Evolutionary conservation across 1,140 invertebrate species (phyloP), one percentile per base, ranked within the genome.

Genomic region (Thaumatotibia leucotreta): DNA sequence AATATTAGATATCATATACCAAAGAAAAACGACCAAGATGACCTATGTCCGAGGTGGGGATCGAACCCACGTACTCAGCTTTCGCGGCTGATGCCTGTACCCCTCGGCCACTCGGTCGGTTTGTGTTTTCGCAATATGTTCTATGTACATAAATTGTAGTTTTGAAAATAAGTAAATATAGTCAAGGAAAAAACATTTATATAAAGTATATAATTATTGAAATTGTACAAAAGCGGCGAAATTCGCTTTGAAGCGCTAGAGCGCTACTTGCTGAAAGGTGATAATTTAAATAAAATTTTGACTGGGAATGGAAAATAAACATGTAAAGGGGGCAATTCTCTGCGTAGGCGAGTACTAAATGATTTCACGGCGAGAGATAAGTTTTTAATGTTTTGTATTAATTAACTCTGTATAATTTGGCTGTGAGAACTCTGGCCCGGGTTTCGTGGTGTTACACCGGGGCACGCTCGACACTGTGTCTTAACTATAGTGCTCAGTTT

Each of bases 311-410:
- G 87, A 89, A 89, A 88, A 85, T 88, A 88, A 89, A 89, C 83
- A 85, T 82, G 75, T 70, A 76, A 75, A 74, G 66, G 74, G 72
- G 75, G 80, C 86, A 84, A 85, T 85, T 85, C 68, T 71, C 77
- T 76, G 68, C 69, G 74, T 80, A 80, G 77, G 78, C 78, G 77
- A 80, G 76, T 75, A 70, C 75, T 81, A 86, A 89, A 89, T 84
- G 87, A 89, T 89, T 89, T 89, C 88, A 58, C 52, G 24, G 52
- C 52, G 52, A 58, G 52, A 58, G 52, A 58, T 58, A 58, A 58
- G 52, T 58, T 58, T 71, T 67, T 83, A 90, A 90, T 88, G 86
- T 85, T 90, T 90, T 87, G 83, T 90, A 88, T 88, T 90, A 88
- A 90, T 90, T 90, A 90, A 88, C 78, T 84, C 75, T 5, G 82